These are phyloP conservation scores for Drosophila mayaguana DNA, from an alignment of 2,888 invertebrate species.

Conservation along the genomic window DNA sequence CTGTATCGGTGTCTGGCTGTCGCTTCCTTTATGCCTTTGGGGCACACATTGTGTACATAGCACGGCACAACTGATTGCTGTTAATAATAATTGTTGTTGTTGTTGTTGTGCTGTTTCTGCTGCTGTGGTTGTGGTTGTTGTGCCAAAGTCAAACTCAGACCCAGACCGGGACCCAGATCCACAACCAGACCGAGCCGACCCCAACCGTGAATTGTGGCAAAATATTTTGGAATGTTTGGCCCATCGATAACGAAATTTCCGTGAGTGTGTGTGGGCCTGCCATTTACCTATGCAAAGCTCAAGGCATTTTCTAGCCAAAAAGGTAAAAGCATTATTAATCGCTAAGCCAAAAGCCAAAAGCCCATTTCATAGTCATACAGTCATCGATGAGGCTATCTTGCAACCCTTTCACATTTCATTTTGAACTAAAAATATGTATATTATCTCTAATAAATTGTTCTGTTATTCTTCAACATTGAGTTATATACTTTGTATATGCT, in stretches of 20 bases:
- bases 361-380: not conserved
- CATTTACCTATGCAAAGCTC: slow-evolving; percentile 2
- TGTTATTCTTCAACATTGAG: slow-evolving; percentile 5
- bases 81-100: slow-evolving; percentile 56
- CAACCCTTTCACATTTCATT: not conserved
- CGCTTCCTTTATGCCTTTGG: slow-evolving; percentile 25
- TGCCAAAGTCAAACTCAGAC: slow-evolving; percentile 6
- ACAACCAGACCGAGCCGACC: not conserved
- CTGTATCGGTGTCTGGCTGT: slow-evolving; percentile 23
- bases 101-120: slow-evolving; percentile 16
- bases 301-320: not conserved
- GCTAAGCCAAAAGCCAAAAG: not conserved
- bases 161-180: not conserved
- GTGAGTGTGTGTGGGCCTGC: not conserved
- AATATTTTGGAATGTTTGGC: slow-evolving; percentile 13
- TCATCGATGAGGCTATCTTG: not conserved
- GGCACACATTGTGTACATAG: slow-evolving; percentile 38
- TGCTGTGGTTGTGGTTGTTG: slow-evolving; percentile 20
- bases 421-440: not conserved
- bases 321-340: not conserved
- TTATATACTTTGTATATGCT: slow-evolving; percentile 10
- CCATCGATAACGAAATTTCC: slow-evolving; percentile 14
- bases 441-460: slow-evolving; percentile 4
- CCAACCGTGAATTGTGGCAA: not conserved
- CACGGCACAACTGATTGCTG: slow-evolving; percentile 63